Conservation (phyloP, 2,888 invertebrate species). For the Microctonus aethiopoides region DNA sequence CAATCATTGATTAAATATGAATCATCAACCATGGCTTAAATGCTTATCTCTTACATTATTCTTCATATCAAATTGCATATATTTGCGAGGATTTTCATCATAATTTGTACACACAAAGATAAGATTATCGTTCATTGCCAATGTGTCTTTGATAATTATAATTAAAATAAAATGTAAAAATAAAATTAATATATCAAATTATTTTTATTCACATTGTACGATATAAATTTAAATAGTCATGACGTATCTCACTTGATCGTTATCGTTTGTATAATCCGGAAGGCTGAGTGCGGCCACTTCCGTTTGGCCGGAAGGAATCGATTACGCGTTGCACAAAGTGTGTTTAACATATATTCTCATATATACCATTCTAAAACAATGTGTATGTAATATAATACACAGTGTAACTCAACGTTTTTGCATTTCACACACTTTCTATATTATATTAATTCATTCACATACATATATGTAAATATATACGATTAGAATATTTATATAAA, state of each 20-base stretch:
- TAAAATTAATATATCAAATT: no score
- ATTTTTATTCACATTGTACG: no score
- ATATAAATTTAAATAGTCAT: no score
- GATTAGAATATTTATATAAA: not conserved
- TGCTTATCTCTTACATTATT: constrained; percentile 36
- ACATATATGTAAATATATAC: not conserved
- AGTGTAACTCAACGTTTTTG: constrained; percentile 40
- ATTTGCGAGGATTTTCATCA: constrained; percentile 25
- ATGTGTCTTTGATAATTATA: constrained; percentile 5
- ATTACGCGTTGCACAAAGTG: constrained; percentile 35
- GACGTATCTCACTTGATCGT: constrained; percentile 24
- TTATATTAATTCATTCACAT: not conserved
- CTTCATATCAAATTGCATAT: constrained; percentile 41
- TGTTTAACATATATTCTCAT: constrained; percentile 40
- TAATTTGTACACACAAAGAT: constrained; percentile 33
- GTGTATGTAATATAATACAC: constrained; percentile 38
- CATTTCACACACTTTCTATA: constrained; percentile 42
- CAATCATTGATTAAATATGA: not conserved
- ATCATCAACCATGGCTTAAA: not conserved
- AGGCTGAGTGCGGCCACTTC: constrained; percentile 41
- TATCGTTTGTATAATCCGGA: constrained; percentile 44
- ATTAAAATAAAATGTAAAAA: no score
- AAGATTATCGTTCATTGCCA: constrained; percentile 36
- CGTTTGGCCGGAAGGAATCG: constrained; percentile 42
- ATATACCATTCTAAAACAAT: constrained; percentile 32